Percentiles rank a stretch among this genome's conserved stretches.
phyloP scores from a whole-genome alignment of 2,113 vertebrate genomes.

The Indri indri region DNA sequence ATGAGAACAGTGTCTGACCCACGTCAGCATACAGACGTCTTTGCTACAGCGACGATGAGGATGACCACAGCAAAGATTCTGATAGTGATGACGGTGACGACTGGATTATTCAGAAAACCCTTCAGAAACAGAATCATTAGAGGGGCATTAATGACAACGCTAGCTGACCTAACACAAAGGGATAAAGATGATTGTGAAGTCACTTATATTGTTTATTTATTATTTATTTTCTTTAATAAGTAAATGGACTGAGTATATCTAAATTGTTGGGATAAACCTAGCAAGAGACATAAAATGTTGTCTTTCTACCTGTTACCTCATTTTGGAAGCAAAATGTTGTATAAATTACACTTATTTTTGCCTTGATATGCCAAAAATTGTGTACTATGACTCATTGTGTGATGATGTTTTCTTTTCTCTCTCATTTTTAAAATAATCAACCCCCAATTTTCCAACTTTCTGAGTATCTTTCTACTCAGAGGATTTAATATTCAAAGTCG shows the following conservation, averaged over 20 bases:
- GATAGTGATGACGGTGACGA: accelerated
- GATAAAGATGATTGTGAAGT: neutral
- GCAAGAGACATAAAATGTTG: neutral
- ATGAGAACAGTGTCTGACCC: neutral
- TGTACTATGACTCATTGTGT: neutral
- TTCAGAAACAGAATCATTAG: neutral
- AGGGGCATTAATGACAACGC: neutral
- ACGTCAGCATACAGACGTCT: neutral
- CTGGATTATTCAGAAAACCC: neutral
- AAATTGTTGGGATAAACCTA: neutral
- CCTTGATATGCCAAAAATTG: neutral
- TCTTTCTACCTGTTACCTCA: neutral
- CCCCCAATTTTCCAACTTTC: neutral
- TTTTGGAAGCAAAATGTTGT: neutral
- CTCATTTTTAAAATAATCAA: neutral
- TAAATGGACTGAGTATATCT: neutral
- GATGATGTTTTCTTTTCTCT: neutral
- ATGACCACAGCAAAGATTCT: accelerated
- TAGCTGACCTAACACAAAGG: neutral
- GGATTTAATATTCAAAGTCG: neutral
- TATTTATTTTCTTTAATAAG: neutral
- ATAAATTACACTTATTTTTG: neutral
- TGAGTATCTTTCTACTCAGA: neutral
- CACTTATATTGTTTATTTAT: neutral
- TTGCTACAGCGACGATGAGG: accelerated